These are phyloP conservation scores for Drosophila auraria DNA, from an alignment of 1,140 invertebrate genomes.

Conservation along the genomic window DNA sequence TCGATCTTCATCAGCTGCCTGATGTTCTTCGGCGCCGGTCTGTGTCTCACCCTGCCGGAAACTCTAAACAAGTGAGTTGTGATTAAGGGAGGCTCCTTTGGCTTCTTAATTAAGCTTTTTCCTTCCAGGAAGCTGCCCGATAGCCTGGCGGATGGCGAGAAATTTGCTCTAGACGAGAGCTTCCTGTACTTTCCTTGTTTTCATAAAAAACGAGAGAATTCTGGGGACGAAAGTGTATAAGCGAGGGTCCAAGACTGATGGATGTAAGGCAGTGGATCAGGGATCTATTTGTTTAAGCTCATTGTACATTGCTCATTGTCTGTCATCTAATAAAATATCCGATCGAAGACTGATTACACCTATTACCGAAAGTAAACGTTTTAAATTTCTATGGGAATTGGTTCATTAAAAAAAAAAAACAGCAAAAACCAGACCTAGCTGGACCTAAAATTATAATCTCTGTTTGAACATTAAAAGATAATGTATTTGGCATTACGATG, in stretches of 20 bases:
- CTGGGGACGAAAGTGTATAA: not conserved
- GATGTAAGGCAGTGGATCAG: not conserved
- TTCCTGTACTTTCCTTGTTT: conserved; percentile 61
- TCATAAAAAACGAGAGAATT: not conserved
- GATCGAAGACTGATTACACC: conserved; percentile 31
- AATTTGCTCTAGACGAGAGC: conserved; percentile 86
- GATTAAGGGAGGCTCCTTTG: not conserved
- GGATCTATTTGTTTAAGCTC: not conserved
- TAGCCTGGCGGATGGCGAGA: conserved; percentile 87
- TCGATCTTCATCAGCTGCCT: conserved; percentile 86
- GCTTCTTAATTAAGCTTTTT: no score
- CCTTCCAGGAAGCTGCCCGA: conserved; percentile 85
- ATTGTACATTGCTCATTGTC: conserved; percentile 15
- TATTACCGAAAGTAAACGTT: conserved; percentile 1
- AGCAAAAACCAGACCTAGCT: not conserved
- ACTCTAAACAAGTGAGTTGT: conserved; percentile 85
- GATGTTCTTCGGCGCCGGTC: conserved; percentile 86
- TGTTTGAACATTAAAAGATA: no score
- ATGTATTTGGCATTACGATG: no score
- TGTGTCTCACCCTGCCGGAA: conserved; percentile 87
- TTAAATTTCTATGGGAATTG: not conserved
- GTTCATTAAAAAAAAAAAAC: not conserved
- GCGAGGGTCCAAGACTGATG: not conserved
- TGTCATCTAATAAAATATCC: conserved; percentile 1
- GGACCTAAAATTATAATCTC: not conserved